A percentile compares a stretch with the other conserved stretches of the same genome.
Evolutionary conservation across 2,797 vertebrate species (phyloP).

Genomic region (Ciconia nigra): DNA sequence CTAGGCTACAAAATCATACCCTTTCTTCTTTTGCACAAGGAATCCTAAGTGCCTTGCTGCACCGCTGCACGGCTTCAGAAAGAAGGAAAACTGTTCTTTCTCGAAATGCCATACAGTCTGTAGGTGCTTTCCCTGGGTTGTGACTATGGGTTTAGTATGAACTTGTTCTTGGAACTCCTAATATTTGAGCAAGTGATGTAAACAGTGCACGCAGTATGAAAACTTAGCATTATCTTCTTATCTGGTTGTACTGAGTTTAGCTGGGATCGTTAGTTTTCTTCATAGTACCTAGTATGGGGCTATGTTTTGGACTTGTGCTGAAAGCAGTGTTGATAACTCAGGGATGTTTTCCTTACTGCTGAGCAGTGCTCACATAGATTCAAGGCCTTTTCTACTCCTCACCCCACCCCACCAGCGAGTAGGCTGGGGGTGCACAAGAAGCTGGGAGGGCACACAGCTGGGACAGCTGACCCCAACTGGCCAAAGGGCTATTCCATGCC

Average conservation of each 20-base stretch:
- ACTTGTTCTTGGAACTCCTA: not conserved
- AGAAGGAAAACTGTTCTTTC: not conserved
- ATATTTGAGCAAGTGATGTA: not conserved
- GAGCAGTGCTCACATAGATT: not conserved
- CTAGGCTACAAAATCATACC: not conserved
- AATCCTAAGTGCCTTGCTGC: not conserved
- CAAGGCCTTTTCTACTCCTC: not conserved
- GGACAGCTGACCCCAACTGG: not conserved
- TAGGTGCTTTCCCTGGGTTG: fast-evolving
- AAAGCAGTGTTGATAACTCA: not conserved
- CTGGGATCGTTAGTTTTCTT: not conserved
- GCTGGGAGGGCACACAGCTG: not conserved
- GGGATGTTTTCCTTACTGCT: not conserved
- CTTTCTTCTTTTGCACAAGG: not conserved
- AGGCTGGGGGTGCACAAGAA: not conserved
- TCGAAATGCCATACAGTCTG: not conserved
- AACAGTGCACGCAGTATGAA: not conserved
- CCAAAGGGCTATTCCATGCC: not conserved
- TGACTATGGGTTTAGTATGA: not conserved
- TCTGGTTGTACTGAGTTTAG: not conserved
- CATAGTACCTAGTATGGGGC: no score
- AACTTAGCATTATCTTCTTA: not conserved
- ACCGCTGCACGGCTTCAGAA: not conserved
- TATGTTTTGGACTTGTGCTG: not conserved
- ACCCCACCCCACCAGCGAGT: not conserved